A percentile compares a stretch with the other conserved stretches of the same genome.
Conservation (phyloP, 1,140 invertebrate genomes). For the Archivesica marissinica region DNA sequence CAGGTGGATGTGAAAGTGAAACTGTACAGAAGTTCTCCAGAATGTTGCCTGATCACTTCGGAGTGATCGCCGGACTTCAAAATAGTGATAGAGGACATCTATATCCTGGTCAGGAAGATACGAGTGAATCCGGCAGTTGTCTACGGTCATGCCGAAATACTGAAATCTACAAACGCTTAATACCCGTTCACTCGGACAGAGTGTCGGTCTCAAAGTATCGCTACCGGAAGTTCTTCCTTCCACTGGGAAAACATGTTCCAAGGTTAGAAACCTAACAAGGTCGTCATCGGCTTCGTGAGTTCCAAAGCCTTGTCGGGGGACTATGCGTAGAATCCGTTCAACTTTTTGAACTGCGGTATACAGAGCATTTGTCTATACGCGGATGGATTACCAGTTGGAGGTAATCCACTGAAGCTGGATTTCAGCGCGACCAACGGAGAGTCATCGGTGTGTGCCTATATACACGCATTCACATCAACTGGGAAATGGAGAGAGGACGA, state of each 20-base stretch:
- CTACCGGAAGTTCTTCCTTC: slow-evolving; percentile 28
- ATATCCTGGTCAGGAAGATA: slow-evolving; percentile 19
- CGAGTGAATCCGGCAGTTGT: slow-evolving; percentile 24
- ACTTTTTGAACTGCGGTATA: slow-evolving; percentile 52
- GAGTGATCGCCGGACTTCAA: slow-evolving; percentile 10
- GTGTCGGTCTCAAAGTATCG: slow-evolving; percentile 22
- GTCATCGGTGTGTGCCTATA: slow-evolving; percentile 17
- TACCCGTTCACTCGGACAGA: slow-evolving; percentile 22
- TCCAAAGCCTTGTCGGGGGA: slow-evolving; percentile 8
- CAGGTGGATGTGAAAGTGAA: slow-evolving; percentile 53
- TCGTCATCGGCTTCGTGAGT: slow-evolving; percentile 8
- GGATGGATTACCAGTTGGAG: slow-evolving; percentile 43
- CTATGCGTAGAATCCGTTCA: slow-evolving; percentile 47
- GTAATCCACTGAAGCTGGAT: slow-evolving; percentile 51
- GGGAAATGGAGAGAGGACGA: slow-evolving; percentile 51
- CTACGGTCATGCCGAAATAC: not conserved
- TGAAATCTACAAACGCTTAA: slow-evolving; percentile 4
- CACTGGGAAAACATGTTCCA: slow-evolving; percentile 57
- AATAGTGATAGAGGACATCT: slow-evolving; percentile 29
- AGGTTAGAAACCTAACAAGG: slow-evolving; percentile 17
- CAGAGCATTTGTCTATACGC: slow-evolving; percentile 40
- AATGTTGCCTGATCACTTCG: slow-evolving; percentile 9
- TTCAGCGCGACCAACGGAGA: slow-evolving; percentile 29
- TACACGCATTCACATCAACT: not conserved
- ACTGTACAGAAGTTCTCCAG: slow-evolving; percentile 4